Base-by-base conservation (phyloP, 2,888 invertebrate genomes). In the Pollenia angustigena region DNA sequence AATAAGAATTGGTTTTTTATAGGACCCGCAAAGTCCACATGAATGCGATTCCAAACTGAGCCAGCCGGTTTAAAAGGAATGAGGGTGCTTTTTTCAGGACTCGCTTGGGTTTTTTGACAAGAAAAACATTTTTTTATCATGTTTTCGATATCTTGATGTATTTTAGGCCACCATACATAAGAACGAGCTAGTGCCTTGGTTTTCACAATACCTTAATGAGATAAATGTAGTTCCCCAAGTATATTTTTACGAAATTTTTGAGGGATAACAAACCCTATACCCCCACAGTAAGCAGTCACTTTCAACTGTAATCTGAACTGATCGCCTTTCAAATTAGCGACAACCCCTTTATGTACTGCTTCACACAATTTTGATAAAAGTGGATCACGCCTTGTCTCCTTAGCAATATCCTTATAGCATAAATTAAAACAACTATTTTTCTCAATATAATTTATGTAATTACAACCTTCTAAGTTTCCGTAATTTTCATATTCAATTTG, bases 91-190 rank as follows among this genome's bases (percentile, higher is more conserved):
- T 83, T 85, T 71, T 78, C 85, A 6, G 83, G 83, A 68, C 60
- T 48, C 2, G 78, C 50, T 44, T 78, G 69, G 16, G 79, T 40
- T 75, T 87, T 75, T 79, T 76, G 82, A 80, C 85, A 87, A 9
- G 81, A 54, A 44, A 23, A 74, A 32, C 87, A 81, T 60, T 85
- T 54, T 8, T 46, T 18, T 2, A 87, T 75, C 40, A 52, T 14
- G 4, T 40, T 14, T 32, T 52, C 50, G 42, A 40, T 46, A n/a
- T 23, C 32, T 14, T 18, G 6, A 4, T 50, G 40, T 11, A 60
- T 32, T 40, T 48, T 18, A 9, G 68, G 68, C 46, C 18, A 68
- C 23, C 48, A 50, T 9, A 16, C 2, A 11, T 14, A n/a, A 7
- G n/a, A n/a, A 50, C 60, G 4, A 40, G 60, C 60, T 11, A 60